phyloP scores from a whole-genome alignment of 1,140 invertebrate genomes.

The Drosophila parvula region DNA sequence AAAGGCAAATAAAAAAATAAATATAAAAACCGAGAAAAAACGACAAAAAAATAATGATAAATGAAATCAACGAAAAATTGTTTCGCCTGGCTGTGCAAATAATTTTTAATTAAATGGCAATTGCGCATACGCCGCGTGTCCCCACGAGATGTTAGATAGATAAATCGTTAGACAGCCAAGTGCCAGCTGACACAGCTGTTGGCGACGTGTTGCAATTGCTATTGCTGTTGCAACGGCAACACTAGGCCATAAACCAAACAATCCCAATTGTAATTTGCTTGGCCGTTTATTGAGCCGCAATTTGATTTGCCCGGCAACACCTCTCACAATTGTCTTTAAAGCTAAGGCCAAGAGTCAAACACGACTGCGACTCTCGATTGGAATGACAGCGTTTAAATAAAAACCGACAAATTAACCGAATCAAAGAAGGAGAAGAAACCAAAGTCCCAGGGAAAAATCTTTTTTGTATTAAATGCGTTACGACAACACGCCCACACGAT shows the following conservation, averaged over 20 bases:
- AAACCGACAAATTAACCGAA: slow-evolving; percentile 73
- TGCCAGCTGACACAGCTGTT: slow-evolving; percentile 80
- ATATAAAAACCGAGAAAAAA: slow-evolving; percentile 27
- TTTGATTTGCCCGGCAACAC: slow-evolving; percentile 72
- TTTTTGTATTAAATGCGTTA: slow-evolving; percentile 64
- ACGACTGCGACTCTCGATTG: slow-evolving; percentile 50
- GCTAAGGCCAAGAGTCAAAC: slow-evolving; percentile 74
- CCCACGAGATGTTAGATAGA: slow-evolving; percentile 62
- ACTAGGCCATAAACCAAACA: slow-evolving; percentile 43
- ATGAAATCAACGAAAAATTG: slow-evolving; percentile 59
- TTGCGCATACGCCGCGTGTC: slow-evolving; percentile 77
- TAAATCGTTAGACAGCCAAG: slow-evolving; percentile 57
- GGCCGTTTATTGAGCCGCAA: slow-evolving; percentile 70
- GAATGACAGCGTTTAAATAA: slow-evolving; percentile 74
- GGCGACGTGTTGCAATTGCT: slow-evolving; percentile 69
- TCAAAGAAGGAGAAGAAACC: slow-evolving; percentile 12
- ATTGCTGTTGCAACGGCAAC: slow-evolving; percentile 20
- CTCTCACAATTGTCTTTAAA: slow-evolving; percentile 72
- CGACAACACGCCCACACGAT: slow-evolving; percentile 68
- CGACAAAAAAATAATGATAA: slow-evolving; percentile 52
- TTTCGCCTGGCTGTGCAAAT: slow-evolving; percentile 67
- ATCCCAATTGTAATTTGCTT: slow-evolving; percentile 61
- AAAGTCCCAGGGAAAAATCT: slow-evolving; percentile 27
- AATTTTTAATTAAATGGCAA: slow-evolving; percentile 81
- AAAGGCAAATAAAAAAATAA: neutral